Base-by-base conservation (phyloP, 2,888 invertebrate species). In the Ophion costatus region DNA sequence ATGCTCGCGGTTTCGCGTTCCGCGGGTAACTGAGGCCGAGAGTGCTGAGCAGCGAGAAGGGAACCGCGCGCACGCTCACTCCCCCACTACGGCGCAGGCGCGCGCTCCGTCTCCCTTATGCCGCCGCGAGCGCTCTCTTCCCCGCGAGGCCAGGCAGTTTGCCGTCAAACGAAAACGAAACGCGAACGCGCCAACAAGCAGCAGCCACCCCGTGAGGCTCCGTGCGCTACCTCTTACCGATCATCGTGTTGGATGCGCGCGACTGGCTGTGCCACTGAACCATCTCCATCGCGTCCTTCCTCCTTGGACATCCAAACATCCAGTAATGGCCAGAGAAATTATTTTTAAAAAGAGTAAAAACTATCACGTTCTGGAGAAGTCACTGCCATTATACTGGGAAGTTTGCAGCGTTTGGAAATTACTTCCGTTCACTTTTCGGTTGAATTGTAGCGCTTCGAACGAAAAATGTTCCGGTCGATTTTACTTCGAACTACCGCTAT, bases 1-100 rank as follows among this genome's bases (percentile, higher is more conserved):
- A 86, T 91, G 87, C 89, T 91, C 91, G 89, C 92, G 89, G 89
- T 89, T 90, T 90, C 90, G 91, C 91, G 91, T 92, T 90, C 92
- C 90, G 92, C 91, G 92, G 91, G 92, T 92, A 91, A 93, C 93
- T 93, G 92, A 88, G 82, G 82, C 66, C 87, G 85, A 85, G 87
- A 87, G 80, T 83, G 81, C 77, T 71, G 70, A 71, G 76, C 71
- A 77, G 66, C 75, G 75, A 64, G 75, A 78, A 29, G 80, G 69
- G 29, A 76, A 80, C 69, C 76, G 78, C 76, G 78, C 71, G 82
- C 78, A 81, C 84, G 81, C 57, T 45, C 45, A 14, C 45, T 45
- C 45, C 45, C 14, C 45, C 45, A 11, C 45, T 45, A 3, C 45
- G 45, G 2, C 33, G 66, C 29, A 29, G n/a, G n/a, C 29, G 29